Conservation (phyloP, 2,888 invertebrate genomes). For the Drosophila kanekoi region DNA sequence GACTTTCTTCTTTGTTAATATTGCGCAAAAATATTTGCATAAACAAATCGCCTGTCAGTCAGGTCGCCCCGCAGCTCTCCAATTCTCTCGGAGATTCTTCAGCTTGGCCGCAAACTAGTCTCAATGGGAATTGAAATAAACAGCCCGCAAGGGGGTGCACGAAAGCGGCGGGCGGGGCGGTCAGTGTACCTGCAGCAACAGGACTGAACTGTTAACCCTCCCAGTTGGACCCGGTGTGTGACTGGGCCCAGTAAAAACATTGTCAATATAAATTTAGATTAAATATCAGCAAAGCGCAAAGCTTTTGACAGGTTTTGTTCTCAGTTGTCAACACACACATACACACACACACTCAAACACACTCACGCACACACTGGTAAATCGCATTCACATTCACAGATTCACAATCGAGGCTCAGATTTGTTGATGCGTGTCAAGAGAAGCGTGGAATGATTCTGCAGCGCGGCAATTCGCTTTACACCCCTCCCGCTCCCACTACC, state of each 20-base stretch:
- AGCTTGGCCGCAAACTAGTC: slow-evolving; percentile 24
- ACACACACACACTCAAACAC: neutral
- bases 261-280: slow-evolving; percentile 58
- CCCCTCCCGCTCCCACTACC: slow-evolving; percentile 1
- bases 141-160: neutral
- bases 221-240: slow-evolving; percentile 1
- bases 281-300: slow-evolving; percentile 53
- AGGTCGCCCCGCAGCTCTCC: neutral
- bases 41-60: slow-evolving; percentile 35
- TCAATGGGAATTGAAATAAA: slow-evolving; percentile 13
- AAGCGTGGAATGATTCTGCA: slow-evolving; percentile 11
- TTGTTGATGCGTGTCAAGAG: slow-evolving; percentile 56
- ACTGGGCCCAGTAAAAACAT: slow-evolving; percentile 24
- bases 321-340: slow-evolving; percentile 1
- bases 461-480: neutral
- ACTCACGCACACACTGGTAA: neutral
- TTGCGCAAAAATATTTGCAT: slow-evolving; percentile 33
- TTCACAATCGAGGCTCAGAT: slow-evolving; percentile 25
- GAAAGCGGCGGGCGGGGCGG: neutral
- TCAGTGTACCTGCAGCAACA: slow-evolving; percentile 15
- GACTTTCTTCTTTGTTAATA: slow-evolving; percentile 32
- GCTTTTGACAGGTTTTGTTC: slow-evolving; percentile 57
- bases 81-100: slow-evolving; percentile 1
- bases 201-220: neutral
- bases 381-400: slow-evolving; percentile 31